These are phyloP conservation scores for Eulacestoma nigropectus DNA, from an alignment of 2,113 vertebrate genomes.

Conservation along the genomic window DNA sequence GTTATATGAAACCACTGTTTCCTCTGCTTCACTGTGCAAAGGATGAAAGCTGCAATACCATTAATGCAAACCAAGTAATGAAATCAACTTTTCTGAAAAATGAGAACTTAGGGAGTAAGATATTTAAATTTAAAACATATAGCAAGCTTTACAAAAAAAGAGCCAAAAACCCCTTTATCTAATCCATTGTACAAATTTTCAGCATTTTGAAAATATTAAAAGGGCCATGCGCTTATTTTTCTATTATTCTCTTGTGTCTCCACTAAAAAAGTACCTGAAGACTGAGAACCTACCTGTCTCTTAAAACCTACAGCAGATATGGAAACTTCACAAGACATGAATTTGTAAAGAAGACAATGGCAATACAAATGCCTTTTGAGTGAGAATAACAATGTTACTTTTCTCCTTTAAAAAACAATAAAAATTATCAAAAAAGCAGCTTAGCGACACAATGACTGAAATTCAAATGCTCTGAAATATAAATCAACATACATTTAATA, in stretches of 20 bases:
- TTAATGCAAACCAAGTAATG: background rate
- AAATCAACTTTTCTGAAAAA: background rate
- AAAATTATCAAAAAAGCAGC: constrained; percentile 30
- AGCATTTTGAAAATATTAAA: background rate
- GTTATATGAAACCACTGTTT: background rate
- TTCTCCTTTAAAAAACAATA: constrained; percentile 40
- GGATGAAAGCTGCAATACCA: background rate
- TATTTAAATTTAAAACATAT: background rate
- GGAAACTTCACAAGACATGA: background rate
- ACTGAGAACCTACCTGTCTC: background rate
- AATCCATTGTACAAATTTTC: background rate
- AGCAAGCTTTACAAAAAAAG: background rate
- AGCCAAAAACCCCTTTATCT: background rate
- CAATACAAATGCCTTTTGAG: constrained; percentile 15
- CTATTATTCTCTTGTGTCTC: background rate
- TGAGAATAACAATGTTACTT: background rate
- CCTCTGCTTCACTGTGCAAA: background rate
- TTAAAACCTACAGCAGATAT: background rate
- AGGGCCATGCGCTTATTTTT: background rate
- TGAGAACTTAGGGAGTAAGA: background rate
- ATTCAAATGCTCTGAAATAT: constrained; percentile 34
- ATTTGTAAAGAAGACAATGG: constrained; percentile 40
- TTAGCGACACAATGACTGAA: background rate
- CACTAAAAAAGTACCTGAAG: background rate
- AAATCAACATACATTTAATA: background rate